These are phyloP conservation scores for Cheilosia variabilis DNA, from an alignment of 2,888 invertebrate species.

Conservation along the genomic window DNA sequence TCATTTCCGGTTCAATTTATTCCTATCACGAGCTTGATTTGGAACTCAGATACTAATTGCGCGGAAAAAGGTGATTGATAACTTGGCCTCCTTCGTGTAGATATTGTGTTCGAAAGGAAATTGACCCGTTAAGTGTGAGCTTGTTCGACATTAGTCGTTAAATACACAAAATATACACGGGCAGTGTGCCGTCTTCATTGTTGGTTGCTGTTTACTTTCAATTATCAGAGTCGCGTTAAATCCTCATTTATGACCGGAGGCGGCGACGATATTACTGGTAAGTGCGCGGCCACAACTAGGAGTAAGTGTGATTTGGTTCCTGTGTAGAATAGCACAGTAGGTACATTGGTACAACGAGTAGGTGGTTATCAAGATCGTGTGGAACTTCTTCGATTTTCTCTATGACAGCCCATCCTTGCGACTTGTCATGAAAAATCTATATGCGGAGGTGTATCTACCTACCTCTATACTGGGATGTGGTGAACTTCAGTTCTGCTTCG, in stretches of 20 bases:
- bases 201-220: slow-evolving; percentile 47
- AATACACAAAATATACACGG: too few relatives aligned
- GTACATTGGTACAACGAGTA: too few relatives aligned
- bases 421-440: slow-evolving; percentile 15
- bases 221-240: slow-evolving; percentile 43
- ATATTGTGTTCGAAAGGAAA: slow-evolving; percentile 25
- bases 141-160: slow-evolving; percentile 8
- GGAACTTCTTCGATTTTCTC: neutral
- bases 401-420: neutral
- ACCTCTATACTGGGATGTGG: neutral
- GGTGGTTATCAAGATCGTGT: neutral
- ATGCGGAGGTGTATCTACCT: neutral
- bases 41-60: slow-evolving; percentile 67
- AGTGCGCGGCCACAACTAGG: neutral
- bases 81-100: slow-evolving; percentile 22
- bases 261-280: neutral
- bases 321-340: neutral
- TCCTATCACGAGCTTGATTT: slow-evolving; percentile 60
- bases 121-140: slow-evolving; percentile 28
- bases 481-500: slow-evolving; percentile 3
- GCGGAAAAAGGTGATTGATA: slow-evolving; percentile 66
- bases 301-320: slow-evolving; percentile 12
- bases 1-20: slow-evolving; percentile 71
- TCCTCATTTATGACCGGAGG: slow-evolving; percentile 12
- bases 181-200: slow-evolving; percentile 22